A percentile compares a stretch with the other conserved stretches of the same genome.
Evolutionary conservation across 2,888 invertebrate species (phyloP).

Genomic region (Agriopis marginaria): DNA sequence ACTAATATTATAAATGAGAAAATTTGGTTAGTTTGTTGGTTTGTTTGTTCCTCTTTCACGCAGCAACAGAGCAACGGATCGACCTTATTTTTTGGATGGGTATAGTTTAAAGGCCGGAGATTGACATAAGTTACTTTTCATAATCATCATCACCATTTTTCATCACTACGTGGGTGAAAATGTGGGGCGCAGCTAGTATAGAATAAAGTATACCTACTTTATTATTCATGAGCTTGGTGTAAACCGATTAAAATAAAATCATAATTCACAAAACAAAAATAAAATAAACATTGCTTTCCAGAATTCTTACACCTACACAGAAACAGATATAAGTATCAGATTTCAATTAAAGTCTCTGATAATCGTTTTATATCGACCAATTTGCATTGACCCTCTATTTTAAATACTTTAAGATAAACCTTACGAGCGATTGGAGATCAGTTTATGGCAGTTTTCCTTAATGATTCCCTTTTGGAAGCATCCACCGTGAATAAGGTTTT

Average conservation of each 20-base stretch:
- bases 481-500: conserved; percentile 55
- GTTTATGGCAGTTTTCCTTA: conserved; percentile 18
- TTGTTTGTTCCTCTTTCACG: no score
- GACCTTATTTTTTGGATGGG: no score
- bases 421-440: conserved; percentile 16
- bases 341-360: conserved; percentile 65
- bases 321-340: conserved; percentile 56
- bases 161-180: no score
- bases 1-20: no score
- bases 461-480: conserved; percentile 60
- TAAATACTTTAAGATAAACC: not conserved
- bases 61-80: no score
- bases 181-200: no score
- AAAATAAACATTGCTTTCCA: conserved; percentile 9
- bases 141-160: no score
- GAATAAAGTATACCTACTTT: no score
- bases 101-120: no score
- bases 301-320: conserved; percentile 49
- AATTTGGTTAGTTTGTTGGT: no score
- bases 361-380: conserved; percentile 23
- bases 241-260: conserved; percentile 41
- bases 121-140: no score
- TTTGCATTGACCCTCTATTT: conserved; percentile 12
- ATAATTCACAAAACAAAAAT: conserved; percentile 39
- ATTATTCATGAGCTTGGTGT: not conserved